Base-by-base conservation (phyloP, 2,797 vertebrate genomes). In the Neopelma chrysocephalum region DNA sequence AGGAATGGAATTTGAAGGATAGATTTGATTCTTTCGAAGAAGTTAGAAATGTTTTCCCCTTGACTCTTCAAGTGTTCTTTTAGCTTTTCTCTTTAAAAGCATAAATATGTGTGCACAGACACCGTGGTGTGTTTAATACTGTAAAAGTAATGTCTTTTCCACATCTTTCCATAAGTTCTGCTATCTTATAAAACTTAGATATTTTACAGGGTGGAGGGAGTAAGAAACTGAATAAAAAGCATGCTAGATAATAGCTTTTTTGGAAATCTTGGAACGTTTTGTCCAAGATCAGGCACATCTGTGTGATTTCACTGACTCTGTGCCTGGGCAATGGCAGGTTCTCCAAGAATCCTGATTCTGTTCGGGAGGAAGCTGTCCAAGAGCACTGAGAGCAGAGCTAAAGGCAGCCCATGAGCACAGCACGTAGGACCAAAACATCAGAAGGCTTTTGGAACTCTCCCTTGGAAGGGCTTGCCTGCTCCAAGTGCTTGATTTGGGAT, bases 111-210 rank as follows among this genome's bases (percentile, higher is more conserved):
- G 31, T 72, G 62, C 47, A 73, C 0, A 15, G 83, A 66, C 36
- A 48, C 34, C 16, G 25, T 45, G 29, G 13, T 80, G 27, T 47
- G 38, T 77, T 82, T 89, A 89, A 23, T 64, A 27, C 22, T 65
- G 7, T 23, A 56, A 53, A 10, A 85, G 25, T 96, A 95, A 96
- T 95, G 85, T 93, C 47, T 96, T 97, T 96, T 94, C 94, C 94
- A 76, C 78, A 38, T 66, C 45, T 91, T 89, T 80, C 85, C 34
- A 4, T 72, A 65, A 92, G 34, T 75, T 93, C 42, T 80, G 32
- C 81, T 97, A 75, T 95, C 91, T 90, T 95, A 91, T 56, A 92
- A 88, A 94, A 86, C 47, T 20, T 53, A 16, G 36, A 18, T 73
- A 90, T 93, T 96, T 94, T 87, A 66, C 27, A 21, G 70, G 43